Conservation (phyloP, 2,797 vertebrate genomes). For the Monodelphis domestica region DNA sequence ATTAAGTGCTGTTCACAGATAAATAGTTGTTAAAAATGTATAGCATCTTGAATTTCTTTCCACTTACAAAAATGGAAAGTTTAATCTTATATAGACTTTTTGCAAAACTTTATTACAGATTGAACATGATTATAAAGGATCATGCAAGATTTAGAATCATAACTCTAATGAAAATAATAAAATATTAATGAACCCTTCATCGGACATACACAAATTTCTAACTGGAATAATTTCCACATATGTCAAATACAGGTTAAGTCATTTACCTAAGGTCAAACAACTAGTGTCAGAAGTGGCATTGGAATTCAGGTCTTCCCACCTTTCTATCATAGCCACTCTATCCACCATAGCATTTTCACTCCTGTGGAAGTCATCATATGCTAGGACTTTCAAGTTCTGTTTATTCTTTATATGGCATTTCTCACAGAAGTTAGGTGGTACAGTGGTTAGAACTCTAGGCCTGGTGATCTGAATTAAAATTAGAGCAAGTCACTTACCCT, state of each 20-base stretch:
- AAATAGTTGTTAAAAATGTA: slow-evolving; percentile 17
- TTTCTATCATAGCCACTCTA: background rate
- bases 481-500: no score
- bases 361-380: background rate
- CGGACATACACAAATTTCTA: slow-evolving; percentile 39
- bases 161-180: slow-evolving; percentile 7
- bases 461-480: no score
- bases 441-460: no score
- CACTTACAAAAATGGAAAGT: slow-evolving; percentile 15
- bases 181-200: slow-evolving; percentile 6
- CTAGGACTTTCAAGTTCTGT: no score
- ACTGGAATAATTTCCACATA: slow-evolving; percentile 5
- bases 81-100: slow-evolving; percentile 41
- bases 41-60: background rate
- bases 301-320: background rate
- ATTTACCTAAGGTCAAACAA: background rate
- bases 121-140: background rate
- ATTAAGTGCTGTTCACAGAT: slow-evolving; percentile 38
- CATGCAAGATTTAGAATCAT: slow-evolving; percentile 35
- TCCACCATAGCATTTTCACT: background rate
- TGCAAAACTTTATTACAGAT: slow-evolving; percentile 22
- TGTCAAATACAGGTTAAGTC: slow-evolving; percentile 22
- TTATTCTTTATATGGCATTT: no score
- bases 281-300: background rate
- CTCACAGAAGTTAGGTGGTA: no score